phyloP scores from a whole-genome alignment of 2,888 invertebrate species.

The Diarsia brunnea region DNA sequence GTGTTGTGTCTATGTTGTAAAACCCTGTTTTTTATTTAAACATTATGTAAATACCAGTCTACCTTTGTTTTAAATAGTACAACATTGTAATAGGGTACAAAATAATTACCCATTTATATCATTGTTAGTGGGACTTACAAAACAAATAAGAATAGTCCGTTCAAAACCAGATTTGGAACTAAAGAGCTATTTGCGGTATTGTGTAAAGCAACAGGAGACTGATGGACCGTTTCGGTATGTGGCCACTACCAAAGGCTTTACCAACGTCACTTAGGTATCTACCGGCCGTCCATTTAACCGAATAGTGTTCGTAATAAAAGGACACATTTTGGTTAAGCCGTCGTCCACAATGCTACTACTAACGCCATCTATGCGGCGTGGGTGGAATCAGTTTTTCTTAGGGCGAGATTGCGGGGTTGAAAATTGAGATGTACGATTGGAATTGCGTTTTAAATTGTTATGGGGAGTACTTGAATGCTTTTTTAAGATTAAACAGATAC shows the following conservation, averaged over 20 bases:
- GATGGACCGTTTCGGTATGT: slow-evolving; percentile 63
- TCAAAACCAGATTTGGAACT: slow-evolving; percentile 53
- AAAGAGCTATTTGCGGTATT: slow-evolving; percentile 65
- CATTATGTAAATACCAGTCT: no score
- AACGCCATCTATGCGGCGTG: slow-evolving; percentile 63
- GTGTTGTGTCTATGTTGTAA: neutral
- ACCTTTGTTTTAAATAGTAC: no score
- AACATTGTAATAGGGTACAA: no score
- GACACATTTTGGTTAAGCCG: slow-evolving; percentile 59
- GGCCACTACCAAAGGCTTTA: slow-evolving; percentile 62
- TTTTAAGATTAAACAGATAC: neutral
- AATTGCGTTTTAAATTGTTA: slow-evolving; percentile 18
- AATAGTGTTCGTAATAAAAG: slow-evolving; percentile 64
- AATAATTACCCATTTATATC: neutral
- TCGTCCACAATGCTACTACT: slow-evolving; percentile 49
- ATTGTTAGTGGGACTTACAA: slow-evolving; percentile 2
- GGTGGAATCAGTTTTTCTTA: slow-evolving; percentile 49
- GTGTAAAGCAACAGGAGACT: slow-evolving; percentile 65
- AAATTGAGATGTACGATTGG: slow-evolving; percentile 12
- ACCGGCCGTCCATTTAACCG: slow-evolving; percentile 62
- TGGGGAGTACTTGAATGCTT: neutral
- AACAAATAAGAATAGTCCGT: slow-evolving; percentile 50
- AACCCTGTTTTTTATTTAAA: neutral
- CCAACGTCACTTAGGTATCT: slow-evolving; percentile 63
- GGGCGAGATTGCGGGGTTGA: neutral